These are phyloP conservation scores for Pantherophis vulpinus DNA, from an alignment of 2,797 vertebrate species.

Conservation along the genomic window DNA sequence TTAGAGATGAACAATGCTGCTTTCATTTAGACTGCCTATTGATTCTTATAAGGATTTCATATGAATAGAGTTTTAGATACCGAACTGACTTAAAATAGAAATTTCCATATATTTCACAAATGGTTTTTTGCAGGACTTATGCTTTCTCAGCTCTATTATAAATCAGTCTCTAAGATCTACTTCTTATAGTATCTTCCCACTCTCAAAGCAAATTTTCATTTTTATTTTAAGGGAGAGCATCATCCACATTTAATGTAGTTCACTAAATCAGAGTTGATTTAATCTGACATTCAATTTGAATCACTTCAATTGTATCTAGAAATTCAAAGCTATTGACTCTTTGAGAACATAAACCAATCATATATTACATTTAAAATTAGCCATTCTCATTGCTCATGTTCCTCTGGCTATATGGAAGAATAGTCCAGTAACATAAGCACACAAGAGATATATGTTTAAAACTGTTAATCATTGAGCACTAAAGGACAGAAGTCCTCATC, in stretches of 20 bases:
- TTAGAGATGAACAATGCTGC: background rate
- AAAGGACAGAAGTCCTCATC: background rate
- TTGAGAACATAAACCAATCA: background rate
- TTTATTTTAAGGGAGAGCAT: conserved; percentile 19
- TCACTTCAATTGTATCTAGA: conserved; percentile 9
- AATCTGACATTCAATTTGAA: conserved; percentile 37
- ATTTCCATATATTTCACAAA: conserved; percentile 35
- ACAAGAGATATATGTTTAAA: background rate
- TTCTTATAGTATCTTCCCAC: conserved; percentile 10
- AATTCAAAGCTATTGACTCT: conserved; percentile 13
- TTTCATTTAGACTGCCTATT: background rate
- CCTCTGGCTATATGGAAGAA: background rate
- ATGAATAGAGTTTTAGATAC: background rate
- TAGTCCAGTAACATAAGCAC: background rate
- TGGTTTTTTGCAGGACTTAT: background rate
- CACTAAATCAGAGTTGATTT: conserved; percentile 25
- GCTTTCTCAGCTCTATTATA: conserved; percentile 21
- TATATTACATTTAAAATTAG: conserved; percentile 19
- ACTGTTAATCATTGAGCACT: background rate
- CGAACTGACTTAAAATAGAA: background rate
- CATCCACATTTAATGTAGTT: conserved; percentile 16
- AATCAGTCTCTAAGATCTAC: conserved; percentile 18
- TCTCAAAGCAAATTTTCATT: conserved; percentile 32
- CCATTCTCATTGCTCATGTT: background rate
- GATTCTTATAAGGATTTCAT: conserved; percentile 15